A percentile compares a stretch with the other conserved stretches of the same genome.
phyloP scores from a whole-genome alignment of 2,888 invertebrate genomes.

The Laspeyria flexula region DNA sequence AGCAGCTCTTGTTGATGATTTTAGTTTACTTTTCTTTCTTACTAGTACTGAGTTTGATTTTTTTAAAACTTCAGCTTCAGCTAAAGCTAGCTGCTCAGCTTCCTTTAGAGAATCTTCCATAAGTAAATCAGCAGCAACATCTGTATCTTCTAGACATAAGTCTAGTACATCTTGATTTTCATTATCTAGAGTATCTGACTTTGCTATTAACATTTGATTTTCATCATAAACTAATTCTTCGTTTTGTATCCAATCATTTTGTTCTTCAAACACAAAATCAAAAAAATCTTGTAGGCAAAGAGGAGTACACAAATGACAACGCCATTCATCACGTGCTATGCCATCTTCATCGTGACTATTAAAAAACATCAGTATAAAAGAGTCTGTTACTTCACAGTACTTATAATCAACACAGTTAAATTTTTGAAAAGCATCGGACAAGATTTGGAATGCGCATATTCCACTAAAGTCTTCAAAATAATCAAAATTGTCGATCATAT shows the following conservation, averaged over 20 bases:
- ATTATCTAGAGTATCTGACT: slow-evolving; percentile 56
- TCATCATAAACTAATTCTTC: slow-evolving; percentile 72
- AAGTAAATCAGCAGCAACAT: slow-evolving; percentile 67
- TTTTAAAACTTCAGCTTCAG: slow-evolving; percentile 47
- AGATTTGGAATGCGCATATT: slow-evolving; percentile 63
- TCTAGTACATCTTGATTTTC: slow-evolving; percentile 51
- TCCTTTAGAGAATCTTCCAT: slow-evolving; percentile 79
- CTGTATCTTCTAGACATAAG: slow-evolving; percentile 64
- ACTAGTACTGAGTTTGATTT: slow-evolving; percentile 50
- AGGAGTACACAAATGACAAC: slow-evolving; percentile 77
- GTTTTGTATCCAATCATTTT: slow-evolving; percentile 78
- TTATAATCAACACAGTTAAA: slow-evolving; percentile 80
- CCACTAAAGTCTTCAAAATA: slow-evolving; percentile 75
- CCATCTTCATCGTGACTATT: slow-evolving; percentile 75
- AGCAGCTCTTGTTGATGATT: no score
- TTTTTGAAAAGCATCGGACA: slow-evolving; percentile 68
- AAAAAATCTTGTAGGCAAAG: slow-evolving; percentile 84
- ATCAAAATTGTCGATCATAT: slow-evolving; percentile 74
- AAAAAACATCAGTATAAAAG: slow-evolving; percentile 73
- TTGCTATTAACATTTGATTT: slow-evolving; percentile 46
- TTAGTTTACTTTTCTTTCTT: slow-evolving; percentile 59
- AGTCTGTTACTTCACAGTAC: slow-evolving; percentile 78
- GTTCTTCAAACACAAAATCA: slow-evolving; percentile 80
- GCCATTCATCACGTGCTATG: slow-evolving; percentile 75
- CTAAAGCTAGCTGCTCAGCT: slow-evolving; percentile 50